Evolutionary conservation across 1,140 invertebrate species (phyloP).

Genomic region (Geopemphigus sp.): DNA sequence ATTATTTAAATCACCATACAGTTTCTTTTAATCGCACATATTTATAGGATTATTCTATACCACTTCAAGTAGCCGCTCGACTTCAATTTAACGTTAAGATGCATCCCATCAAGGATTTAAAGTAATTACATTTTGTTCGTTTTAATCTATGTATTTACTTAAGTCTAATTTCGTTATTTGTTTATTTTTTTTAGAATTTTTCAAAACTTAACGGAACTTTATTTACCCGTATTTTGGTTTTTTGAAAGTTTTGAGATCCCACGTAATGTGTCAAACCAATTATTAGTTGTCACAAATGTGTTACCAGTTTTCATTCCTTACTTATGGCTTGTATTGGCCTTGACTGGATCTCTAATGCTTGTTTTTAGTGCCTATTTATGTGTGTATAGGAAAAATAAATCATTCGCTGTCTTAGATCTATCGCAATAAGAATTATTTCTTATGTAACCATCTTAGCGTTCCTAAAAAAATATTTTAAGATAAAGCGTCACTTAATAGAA

Average conservation of each 20-base stretch:
- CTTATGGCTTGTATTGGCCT: slow-evolving; percentile 22
- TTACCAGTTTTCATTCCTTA: slow-evolving; percentile 27
- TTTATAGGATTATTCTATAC: slow-evolving; percentile 68
- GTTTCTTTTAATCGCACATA: background rate
- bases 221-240: slow-evolving; percentile 39
- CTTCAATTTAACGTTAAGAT: slow-evolving; percentile 77
- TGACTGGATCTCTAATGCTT: slow-evolving; percentile 24
- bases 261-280: slow-evolving; percentile 21
- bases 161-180: background rate
- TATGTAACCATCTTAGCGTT: no score
- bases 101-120: slow-evolving; percentile 62
- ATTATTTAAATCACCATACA: no score
- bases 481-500: no score
- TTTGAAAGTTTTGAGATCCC: slow-evolving; percentile 21
- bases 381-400: slow-evolving; percentile 6
- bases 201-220: slow-evolving; percentile 8
- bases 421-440: no score
- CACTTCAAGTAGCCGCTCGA: slow-evolving; percentile 69
- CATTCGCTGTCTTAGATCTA: background rate
- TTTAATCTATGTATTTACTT: background rate
- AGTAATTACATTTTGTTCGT: slow-evolving; percentile 60
- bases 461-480: no score
- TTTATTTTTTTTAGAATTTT: slow-evolving; percentile 15
- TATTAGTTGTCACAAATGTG: slow-evolving; percentile 23
- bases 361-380: slow-evolving; percentile 12